Conservation (phyloP, 2,888 invertebrate genomes). For the Noctua comes region DNA sequence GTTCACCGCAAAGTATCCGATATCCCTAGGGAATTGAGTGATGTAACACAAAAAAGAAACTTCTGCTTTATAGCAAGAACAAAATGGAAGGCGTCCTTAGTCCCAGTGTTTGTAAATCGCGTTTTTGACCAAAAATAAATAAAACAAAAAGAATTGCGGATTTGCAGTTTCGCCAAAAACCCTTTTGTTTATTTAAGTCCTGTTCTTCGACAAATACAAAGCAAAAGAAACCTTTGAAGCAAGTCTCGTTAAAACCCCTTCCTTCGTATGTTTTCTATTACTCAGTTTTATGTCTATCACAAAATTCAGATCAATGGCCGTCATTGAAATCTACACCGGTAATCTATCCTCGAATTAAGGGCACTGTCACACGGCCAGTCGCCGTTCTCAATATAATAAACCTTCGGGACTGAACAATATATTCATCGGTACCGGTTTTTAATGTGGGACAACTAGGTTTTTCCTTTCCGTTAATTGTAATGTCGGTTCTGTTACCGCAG, state of each 20-base stretch:
- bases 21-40: constrained; percentile 49
- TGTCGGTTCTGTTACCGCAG: constrained; percentile 68
- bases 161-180: background rate
- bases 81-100: background rate
- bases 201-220: background rate
- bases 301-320: constrained; percentile 38
- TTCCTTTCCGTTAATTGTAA: constrained; percentile 82
- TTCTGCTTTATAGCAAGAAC: background rate
- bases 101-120: background rate
- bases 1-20: constrained; percentile 29
- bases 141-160: background rate
- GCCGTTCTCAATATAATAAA: constrained; percentile 50
- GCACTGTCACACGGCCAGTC: constrained; percentile 54
- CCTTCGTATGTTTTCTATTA: background rate
- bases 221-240: background rate
- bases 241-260: constrained; percentile 5
- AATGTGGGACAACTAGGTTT: constrained; percentile 71
- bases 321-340: constrained; percentile 56
- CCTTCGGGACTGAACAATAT: constrained; percentile 60
- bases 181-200: background rate
- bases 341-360: constrained; percentile 60
- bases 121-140: constrained; percentile 1
- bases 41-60: constrained; percentile 32
- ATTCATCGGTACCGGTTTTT: constrained; percentile 68
- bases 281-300: constrained; percentile 6